These are phyloP conservation scores for Pelobates fuscus DNA, from an alignment of 2,113 vertebrate species.

Conservation along the genomic window DNA sequence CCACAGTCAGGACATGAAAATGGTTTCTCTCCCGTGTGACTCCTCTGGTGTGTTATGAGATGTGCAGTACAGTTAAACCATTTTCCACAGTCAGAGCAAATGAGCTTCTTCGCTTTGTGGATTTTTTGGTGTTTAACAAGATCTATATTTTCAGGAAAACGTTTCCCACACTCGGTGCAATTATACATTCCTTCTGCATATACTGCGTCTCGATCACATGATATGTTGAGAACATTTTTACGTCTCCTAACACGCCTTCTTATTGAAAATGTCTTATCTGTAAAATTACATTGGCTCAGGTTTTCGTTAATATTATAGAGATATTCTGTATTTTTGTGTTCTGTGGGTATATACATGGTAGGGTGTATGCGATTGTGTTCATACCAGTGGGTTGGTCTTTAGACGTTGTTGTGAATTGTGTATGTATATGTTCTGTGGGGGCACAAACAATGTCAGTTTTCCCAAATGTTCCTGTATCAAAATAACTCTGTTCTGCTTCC, in stretches of 20 bases:
- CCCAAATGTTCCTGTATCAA: too few relatives aligned
- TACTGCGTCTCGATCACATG: too few relatives aligned
- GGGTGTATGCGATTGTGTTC: neutral
- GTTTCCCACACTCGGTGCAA: conserved; percentile 60
- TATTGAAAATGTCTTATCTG: too few relatives aligned
- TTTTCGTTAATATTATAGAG: too few relatives aligned
- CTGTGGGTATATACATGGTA: too few relatives aligned
- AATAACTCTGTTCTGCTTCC: too few relatives aligned
- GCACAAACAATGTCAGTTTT: too few relatives aligned
- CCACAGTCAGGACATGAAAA: conserved; percentile 54
- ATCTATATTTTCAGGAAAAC: conserved; percentile 56
- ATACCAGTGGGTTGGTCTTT: neutral
- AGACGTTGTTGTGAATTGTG: neutral
- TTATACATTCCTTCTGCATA: too few relatives aligned
- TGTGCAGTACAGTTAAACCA: conserved; percentile 58
- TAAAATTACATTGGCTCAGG: too few relatives aligned
- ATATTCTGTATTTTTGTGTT: too few relatives aligned
- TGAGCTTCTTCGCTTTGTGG: conserved; percentile 59
- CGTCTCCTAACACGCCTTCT: too few relatives aligned
- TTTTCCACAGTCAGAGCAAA: conserved; percentile 55
- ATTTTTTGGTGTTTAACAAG: conserved; percentile 52
- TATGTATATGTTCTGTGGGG: neutral
- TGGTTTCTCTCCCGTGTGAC: conserved; percentile 55
- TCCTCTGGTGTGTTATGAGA: conserved; percentile 35
- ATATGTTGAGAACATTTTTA: too few relatives aligned